These are phyloP conservation scores for Synergus umbraculus DNA, from an alignment of 2,888 invertebrate genomes.

Conservation along the genomic window DNA sequence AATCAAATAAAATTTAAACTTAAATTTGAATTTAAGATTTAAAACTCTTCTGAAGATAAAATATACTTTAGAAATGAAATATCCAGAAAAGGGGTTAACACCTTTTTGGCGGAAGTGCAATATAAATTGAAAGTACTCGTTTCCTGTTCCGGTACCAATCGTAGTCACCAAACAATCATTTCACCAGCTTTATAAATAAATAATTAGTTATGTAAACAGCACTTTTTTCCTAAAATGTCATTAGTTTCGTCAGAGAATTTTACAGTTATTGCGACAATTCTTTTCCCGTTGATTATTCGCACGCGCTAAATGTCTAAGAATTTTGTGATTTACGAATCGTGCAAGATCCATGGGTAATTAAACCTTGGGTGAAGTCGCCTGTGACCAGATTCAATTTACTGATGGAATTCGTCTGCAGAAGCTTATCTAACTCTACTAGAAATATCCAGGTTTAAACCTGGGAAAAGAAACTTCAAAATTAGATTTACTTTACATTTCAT, in stretches of 20 bases:
- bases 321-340: conserved; percentile 38
- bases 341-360: conserved; percentile 36
- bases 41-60: neutral
- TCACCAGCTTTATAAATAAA: neutral
- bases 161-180: neutral
- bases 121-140: neutral
- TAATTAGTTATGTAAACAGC: conserved; percentile 10
- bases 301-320: neutral
- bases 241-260: conserved; percentile 5
- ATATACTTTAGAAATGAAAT: neutral
- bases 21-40: neutral
- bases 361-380: conserved; percentile 35
- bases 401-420: neutral
- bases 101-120: neutral
- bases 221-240: neutral
- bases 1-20: no score
- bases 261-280: conserved; percentile 8
- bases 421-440: neutral
- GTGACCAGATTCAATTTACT: conserved; percentile 39
- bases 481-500: no score
- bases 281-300: neutral
- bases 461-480: neutral
- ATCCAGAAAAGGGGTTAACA: neutral
- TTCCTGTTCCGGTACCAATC: neutral
- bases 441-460: neutral